Evolutionary conservation across 2,113 vertebrate species (phyloP), one percentile per base, ranked within the genome.

Genomic region (Macroglossus sobrinus): DNA sequence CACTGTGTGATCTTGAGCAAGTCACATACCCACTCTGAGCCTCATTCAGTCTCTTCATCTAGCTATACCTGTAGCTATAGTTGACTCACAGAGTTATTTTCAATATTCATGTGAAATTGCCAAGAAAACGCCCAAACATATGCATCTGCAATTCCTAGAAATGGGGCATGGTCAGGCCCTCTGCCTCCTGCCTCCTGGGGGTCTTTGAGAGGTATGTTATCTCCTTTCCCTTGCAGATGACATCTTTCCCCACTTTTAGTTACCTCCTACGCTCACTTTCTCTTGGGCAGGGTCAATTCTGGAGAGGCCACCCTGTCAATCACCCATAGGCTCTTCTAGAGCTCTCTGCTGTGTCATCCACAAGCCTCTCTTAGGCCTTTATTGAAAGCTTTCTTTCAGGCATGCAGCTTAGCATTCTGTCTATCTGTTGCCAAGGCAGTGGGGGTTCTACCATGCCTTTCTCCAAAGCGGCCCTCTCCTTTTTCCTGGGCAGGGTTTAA

Each of bases 401-500:
- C 40, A 21, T 63, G 22, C 81, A 28, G 53, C 47, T 30, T 33
- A 57, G 18, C 2, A 0, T 19, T 91, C 16, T 43, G 40, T 15
- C 30, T 16, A 12, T 14, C 50, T 21, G 28, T 61, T 5, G 4
- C 61, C 5, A 0, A 38, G 22, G 71, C 30, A 9, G 12, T 40
- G 35, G 12, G 50, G 40, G 13, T 30, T 26, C 78, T 33, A 12
- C 0, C 2, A 8, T 26, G 4, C 45, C 47, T 28, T 45, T 12
- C 33, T 57, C 43, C 89, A 89, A 43, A 1, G 30, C 7, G 10
- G 3, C 13, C 57, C 21, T 43, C 84, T 21, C 75, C 35, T 96
- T 47, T 43, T 61, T 82, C 35, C 55, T 0, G 30, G 18, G 3
- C 96, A 99, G 99, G 99, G 95, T 99, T 99, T 96, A 99, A 99